These are phyloP conservation scores for Zenarchopterus dispar DNA, from an alignment of 2,797 vertebrate species.

Conservation along the genomic window DNA sequence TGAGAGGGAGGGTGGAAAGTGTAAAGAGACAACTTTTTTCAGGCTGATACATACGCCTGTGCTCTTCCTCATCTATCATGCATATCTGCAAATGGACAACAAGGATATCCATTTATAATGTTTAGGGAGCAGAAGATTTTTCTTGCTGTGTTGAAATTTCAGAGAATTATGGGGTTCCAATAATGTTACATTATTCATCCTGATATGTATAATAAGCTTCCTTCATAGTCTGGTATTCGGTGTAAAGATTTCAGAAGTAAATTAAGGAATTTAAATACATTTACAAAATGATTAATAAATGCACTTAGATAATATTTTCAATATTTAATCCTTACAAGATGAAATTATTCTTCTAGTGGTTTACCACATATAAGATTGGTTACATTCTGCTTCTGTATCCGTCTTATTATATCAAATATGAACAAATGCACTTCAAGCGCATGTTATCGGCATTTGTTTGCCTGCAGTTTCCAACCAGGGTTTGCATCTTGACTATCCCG, in stretches of 20 bases:
- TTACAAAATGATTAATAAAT: slow-evolving; percentile 11
- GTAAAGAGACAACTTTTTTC: slow-evolving; percentile 28
- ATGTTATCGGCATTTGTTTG: slow-evolving; percentile 21
- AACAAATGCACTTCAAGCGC: slow-evolving; percentile 9
- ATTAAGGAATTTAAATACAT: slow-evolving; percentile 24
- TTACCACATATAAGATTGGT: neutral
- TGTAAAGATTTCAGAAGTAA: slow-evolving; percentile 11
- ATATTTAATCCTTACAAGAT: too few species aligned
- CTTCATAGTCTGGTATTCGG: slow-evolving; percentile 32
- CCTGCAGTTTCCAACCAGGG: slow-evolving; percentile 24
- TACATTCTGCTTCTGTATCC: slow-evolving; percentile 5
- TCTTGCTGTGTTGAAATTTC: slow-evolving; percentile 19
- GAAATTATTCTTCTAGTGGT: too few species aligned
- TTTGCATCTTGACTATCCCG: slow-evolving; percentile 20
- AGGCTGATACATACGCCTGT: slow-evolving; percentile 20
- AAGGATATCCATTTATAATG: slow-evolving; percentile 9
- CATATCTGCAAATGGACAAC: slow-evolving; percentile 12
- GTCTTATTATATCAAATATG: slow-evolving; percentile 11
- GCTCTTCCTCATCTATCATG: slow-evolving; percentile 31
- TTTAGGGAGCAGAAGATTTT: neutral
- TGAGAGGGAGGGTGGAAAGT: slow-evolving; percentile 27
- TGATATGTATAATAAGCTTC: slow-evolving; percentile 24
- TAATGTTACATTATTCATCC: slow-evolving; percentile 41
- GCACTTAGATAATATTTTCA: slow-evolving; percentile 19
- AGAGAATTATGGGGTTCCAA: slow-evolving; percentile 23